Conservation (phyloP, 2,888 invertebrate genomes). For the Drosophila yooni region DNA sequence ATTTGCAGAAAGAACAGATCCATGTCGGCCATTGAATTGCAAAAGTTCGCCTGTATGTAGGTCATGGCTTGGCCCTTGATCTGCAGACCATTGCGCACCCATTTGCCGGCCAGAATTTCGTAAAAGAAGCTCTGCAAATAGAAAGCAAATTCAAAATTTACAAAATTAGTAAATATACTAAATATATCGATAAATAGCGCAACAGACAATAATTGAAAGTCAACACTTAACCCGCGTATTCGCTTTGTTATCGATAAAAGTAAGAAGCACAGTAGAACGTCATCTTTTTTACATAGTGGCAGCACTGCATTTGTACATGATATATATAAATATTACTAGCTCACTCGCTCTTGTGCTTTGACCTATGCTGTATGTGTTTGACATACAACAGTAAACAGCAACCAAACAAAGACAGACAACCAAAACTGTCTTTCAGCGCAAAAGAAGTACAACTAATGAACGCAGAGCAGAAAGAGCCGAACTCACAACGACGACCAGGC, state of each 20-base stretch:
- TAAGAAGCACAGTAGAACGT: neutral
- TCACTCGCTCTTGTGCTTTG: constrained; percentile 54
- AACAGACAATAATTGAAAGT: neutral
- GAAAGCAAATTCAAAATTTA: constrained; percentile 39
- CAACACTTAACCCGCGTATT: neutral
- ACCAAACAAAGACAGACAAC: constrained; percentile 44
- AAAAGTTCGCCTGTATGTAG: constrained; percentile 99
- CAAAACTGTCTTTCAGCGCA: constrained; percentile 31
- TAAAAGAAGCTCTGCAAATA: constrained; percentile 95
- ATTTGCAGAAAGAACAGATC: constrained; percentile 98
- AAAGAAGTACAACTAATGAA: constrained; percentile 39
- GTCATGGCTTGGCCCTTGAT: constrained; percentile 99
- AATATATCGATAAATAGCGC: constrained; percentile 26
- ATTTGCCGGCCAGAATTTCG: constrained; percentile 96
- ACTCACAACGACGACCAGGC: constrained; percentile 9
- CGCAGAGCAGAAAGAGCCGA: constrained; percentile 15
- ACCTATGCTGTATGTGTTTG: constrained; percentile 36
- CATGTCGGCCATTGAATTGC: constrained; percentile 99
- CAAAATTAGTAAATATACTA: neutral
- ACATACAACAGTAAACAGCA: constrained; percentile 30
- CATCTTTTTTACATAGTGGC: constrained; percentile 33
- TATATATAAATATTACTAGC: constrained; percentile 18
- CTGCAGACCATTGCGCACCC: constrained; percentile 98
- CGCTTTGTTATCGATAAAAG: constrained; percentile 21
- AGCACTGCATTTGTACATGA: constrained; percentile 20